Base-by-base conservation (phyloP, 2,888 invertebrate genomes). In the Diarsia rubi region DNA sequence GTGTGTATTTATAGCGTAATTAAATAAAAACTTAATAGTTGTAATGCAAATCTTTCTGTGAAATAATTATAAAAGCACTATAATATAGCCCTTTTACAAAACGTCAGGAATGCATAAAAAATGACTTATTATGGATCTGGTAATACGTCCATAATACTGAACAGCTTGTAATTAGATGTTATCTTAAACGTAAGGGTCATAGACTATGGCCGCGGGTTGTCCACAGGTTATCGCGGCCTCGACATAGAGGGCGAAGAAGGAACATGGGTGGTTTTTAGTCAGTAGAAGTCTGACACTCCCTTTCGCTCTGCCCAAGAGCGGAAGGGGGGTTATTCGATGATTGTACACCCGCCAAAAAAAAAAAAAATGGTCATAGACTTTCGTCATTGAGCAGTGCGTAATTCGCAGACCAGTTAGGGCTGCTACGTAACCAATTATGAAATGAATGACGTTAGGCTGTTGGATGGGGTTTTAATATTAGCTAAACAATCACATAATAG, bases 111-210 rank as follows among this genome's bases (percentile, higher is more conserved):
- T 75, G 70, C 42, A 70, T 27, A 67, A 63, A 74, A 67, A 65
- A 16, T 42, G 59, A 19, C 14, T 21, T 31, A 42, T 67, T 24
- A 52, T 42, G 24, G 12, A 68, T 45, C 12, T 66, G 44, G 59
- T 65, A 70, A 31, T 44, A 45, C 6, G 3, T 19, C 19, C 24
- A 45, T 68, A 75, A 45, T 44, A 54, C 5, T 16, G 11, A 47
- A 21, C 19, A 31, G 31, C 37, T n/a, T 44, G 63, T 60, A 75
- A 16, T 44, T 63, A 73, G 68, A 82, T 82, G 42, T 66, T 66
- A 69, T 77, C 68, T 57, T 60, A 27, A 62, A 70, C 9, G 21
- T 64, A 66, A 62, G 65, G 60, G 62, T 54, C 59, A n/a, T n/a
- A n/a, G n/a, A n/a, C n/a, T n/a, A n/a, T n/a, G n/a, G n/a, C n/a